These are phyloP conservation scores for Bambusicola thoracicus DNA, from an alignment of 2,113 vertebrate genomes.

Conservation along the genomic window DNA sequence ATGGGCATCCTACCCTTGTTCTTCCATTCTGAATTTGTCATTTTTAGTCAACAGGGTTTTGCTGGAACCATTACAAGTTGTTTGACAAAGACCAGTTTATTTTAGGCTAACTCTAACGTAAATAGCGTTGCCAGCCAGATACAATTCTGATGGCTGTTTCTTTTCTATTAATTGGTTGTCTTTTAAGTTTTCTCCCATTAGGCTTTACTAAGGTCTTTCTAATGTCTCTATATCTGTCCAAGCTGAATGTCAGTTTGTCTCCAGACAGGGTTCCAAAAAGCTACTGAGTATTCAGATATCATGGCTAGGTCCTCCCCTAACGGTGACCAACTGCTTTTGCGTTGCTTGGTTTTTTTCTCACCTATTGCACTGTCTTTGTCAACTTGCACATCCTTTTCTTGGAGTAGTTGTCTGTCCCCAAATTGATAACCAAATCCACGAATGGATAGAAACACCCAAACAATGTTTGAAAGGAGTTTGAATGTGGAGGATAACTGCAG, in stretches of 20 bases:
- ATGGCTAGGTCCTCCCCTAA: background rate
- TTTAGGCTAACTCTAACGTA: background rate
- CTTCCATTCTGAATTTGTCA: background rate
- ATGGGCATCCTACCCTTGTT: background rate
- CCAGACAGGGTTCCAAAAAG: background rate
- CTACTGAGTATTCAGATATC: background rate
- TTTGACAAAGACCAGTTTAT: background rate
- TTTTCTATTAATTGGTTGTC: background rate
- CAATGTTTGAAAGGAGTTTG: background rate
- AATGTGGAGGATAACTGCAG: background rate
- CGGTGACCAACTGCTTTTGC: background rate
- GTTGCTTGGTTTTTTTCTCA: background rate
- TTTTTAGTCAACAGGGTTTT: background rate
- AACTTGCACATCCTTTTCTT: background rate
- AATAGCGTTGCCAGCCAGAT: background rate
- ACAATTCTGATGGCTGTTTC: background rate
- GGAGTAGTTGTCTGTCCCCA: background rate
- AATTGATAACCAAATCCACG: background rate
- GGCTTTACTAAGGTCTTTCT: background rate
- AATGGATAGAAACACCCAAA: background rate
- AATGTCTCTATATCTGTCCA: background rate
- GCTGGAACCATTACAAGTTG: background rate
- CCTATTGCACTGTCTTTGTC: background rate
- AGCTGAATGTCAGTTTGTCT: background rate
- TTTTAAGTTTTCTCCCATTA: background rate